These are phyloP conservation scores for Chrysopilus asiliformis DNA, from an alignment of 2,888 invertebrate species.

Conservation along the genomic window DNA sequence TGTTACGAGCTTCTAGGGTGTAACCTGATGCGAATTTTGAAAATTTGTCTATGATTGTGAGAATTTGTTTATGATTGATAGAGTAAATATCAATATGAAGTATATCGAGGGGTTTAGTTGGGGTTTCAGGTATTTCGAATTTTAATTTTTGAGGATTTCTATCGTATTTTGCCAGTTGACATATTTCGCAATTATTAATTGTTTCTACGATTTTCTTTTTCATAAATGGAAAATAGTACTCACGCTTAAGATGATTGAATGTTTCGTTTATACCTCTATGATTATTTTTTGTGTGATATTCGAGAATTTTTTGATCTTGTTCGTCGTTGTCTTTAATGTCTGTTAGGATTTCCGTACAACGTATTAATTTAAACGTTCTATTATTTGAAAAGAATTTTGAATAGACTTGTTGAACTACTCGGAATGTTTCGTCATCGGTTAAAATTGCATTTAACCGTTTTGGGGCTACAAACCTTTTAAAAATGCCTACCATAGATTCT, in stretches of 20 bases:
- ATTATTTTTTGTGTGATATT: slow-evolving; percentile 14
- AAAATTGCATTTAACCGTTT: slow-evolving; percentile 3
- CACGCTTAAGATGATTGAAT: slow-evolving; percentile 13
- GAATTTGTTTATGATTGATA: slow-evolving; percentile 11
- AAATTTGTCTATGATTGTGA: slow-evolving; percentile 12
- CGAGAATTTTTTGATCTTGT: slow-evolving; percentile 15
- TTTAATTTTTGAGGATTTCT: no score
- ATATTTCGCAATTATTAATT: slow-evolving; percentile 14
- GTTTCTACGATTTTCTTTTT: slow-evolving; percentile 15
- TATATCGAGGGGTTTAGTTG: no score
- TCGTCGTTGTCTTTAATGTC: slow-evolving; percentile 13
- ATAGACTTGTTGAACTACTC: slow-evolving; percentile 3
- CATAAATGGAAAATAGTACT: slow-evolving; percentile 15
- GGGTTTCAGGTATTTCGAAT: no score
- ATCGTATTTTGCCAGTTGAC: slow-evolving; percentile 12
- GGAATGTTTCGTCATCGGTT: slow-evolving; percentile 6
- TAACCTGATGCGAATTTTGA: slow-evolving; percentile 13
- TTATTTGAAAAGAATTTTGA: slow-evolving; percentile 9
- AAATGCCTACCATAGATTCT: background rate
- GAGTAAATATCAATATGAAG: slow-evolving; percentile 14
- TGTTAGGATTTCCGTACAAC: slow-evolving; percentile 12
- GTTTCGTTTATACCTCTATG: slow-evolving; percentile 16
- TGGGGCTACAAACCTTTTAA: background rate
- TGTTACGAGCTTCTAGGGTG: slow-evolving; percentile 10
- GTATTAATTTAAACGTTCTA: slow-evolving; percentile 8